Base-by-base conservation (phyloP, 2,888 invertebrate species). In the Bhutanitis thaidina region DNA sequence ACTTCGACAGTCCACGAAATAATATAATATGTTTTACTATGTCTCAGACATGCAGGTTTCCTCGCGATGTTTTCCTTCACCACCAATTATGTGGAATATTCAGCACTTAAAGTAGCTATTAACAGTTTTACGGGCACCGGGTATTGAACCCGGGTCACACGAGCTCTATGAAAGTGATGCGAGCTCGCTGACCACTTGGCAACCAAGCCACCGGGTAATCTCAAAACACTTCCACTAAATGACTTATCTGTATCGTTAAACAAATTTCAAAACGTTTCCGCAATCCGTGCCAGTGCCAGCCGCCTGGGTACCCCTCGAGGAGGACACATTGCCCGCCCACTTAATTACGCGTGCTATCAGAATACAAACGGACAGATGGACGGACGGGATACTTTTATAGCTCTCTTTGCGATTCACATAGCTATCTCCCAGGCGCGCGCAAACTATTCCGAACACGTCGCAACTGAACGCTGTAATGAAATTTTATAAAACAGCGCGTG, bases 261-360 rank as follows among this genome's bases (percentile, higher is more conserved):
- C 20, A 14, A 32, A 32, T 32, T 25, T 5, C 32, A 12, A 47
- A 47, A 39, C 27, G 30, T 38, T 34, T 32, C 39, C 32, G 46
- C 46, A 47, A 47, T 25, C 46, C 15, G 36, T 20, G 13, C 35
- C 14, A 20, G 27, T 5, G 3, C 20, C 12, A 5, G 3, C 36
- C 14, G 29, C 46, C 10, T 8, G 14, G 37, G 16, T n/a, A 10
- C 1, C 39, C 51, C 30, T 25, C 38, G 29, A 30, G 29, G 49
- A 53, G 36, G 53, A 32, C 45, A 47, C 43, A 50, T 25, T 52
- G 54, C 58, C 64, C 58, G 52, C 49, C 54, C 54, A 59, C 60
- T 67, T 61, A 62, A 67, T 62, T 59, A 61, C 57, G 53, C 58
- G 43, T 53, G 58, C 57, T 44, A 46, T 50, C 54, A 45, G 60